These are phyloP conservation scores for Xestoiulus laeticollis DNA, from an alignment of 2,888 invertebrate species.

Conservation along the genomic window DNA sequence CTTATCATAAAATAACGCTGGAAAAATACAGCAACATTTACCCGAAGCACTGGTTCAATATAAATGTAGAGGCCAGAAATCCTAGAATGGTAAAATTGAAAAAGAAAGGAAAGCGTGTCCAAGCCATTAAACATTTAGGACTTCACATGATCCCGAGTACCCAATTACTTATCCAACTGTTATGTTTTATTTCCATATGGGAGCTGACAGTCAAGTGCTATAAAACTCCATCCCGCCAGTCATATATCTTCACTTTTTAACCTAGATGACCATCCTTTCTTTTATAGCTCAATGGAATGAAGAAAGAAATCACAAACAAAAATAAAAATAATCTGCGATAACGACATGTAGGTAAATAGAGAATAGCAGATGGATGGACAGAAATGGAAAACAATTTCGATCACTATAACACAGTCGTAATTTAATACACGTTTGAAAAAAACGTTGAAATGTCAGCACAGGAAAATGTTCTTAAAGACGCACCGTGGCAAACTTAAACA, in stretches of 20 bases:
- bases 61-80: not conserved
- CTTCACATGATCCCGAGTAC: slow-evolving; percentile 15
- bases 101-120: slow-evolving; percentile 40
- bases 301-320: not conserved
- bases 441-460: not conserved
- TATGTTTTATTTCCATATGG: slow-evolving; percentile 52
- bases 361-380: not conserved
- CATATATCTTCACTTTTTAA: slow-evolving; percentile 51
- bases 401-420: not conserved
- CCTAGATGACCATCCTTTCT: slow-evolving; percentile 40
- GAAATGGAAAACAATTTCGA: not conserved
- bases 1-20: slow-evolving; percentile 28
- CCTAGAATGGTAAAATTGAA: slow-evolving; percentile 36
- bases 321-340: slow-evolving; percentile 32
- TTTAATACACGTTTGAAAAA: not conserved
- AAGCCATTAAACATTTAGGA: slow-evolving; percentile 43
- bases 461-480: not conserved
- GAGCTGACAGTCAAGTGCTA: slow-evolving; percentile 46
- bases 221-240: slow-evolving; percentile 44
- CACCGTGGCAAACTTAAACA: too few relatives aligned
- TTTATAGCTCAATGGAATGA: not conserved
- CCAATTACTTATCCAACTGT: slow-evolving; percentile 49
- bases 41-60: not conserved
- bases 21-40: not conserved
- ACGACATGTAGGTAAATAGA: not conserved